Conservation (phyloP, 2,888 invertebrate genomes). For the Teleiodes luculella region DNA sequence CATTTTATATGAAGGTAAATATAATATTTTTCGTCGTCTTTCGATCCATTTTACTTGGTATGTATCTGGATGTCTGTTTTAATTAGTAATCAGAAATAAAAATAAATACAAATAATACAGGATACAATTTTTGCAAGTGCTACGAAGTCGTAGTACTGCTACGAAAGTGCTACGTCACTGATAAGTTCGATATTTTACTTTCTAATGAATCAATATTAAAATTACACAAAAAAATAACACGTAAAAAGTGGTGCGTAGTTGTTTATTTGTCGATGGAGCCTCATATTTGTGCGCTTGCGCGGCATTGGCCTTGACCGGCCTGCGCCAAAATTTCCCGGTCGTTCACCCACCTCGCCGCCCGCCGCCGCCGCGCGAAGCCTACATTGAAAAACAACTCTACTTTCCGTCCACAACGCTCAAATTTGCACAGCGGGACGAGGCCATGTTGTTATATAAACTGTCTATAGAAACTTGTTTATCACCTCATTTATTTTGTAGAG, state of each 20-base stretch:
- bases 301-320: slow-evolving; percentile 74
- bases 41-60: too few species aligned
- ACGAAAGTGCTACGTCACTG: not conserved
- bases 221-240: not conserved
- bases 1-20: too few species aligned
- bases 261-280: not conserved
- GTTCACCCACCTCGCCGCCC: slow-evolving; percentile 47
- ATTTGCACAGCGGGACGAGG: slow-evolving; percentile 22
- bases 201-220: not conserved
- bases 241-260: not conserved
- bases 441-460: slow-evolving; percentile 62
- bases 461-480: slow-evolving; percentile 73
- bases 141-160: too few species aligned
- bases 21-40: too few species aligned
- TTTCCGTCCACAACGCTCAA: slow-evolving; percentile 26
- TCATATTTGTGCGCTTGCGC: slow-evolving; percentile 47
- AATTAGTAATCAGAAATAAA: too few species aligned
- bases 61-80: too few species aligned
- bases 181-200: not conserved
- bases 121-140: too few species aligned
- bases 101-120: too few species aligned
- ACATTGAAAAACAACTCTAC: slow-evolving; percentile 47
- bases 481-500: slow-evolving; percentile 22
- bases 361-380: slow-evolving; percentile 44
- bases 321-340: slow-evolving; percentile 78